These are phyloP conservation scores for Hyppa rectilinea DNA, from an alignment of 2,888 invertebrate species.

Conservation along the genomic window DNA sequence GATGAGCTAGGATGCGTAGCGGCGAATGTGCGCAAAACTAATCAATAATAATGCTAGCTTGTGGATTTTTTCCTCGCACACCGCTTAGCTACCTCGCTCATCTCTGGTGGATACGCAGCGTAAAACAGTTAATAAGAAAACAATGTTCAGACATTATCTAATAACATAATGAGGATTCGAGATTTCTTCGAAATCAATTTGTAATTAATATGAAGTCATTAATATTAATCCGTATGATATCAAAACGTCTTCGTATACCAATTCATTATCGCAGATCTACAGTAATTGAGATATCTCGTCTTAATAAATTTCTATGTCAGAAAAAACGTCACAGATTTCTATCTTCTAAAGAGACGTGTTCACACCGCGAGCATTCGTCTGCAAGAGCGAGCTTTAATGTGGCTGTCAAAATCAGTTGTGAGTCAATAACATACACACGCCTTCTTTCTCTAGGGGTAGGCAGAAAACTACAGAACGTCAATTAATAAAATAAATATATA, in stretches of 20 bases:
- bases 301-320: neutral
- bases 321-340: neutral
- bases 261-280: neutral
- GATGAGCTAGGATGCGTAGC: no score
- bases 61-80: no score
- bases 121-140: slow-evolving; percentile 7
- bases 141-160: neutral
- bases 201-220: slow-evolving; percentile 2
- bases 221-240: slow-evolving; percentile 12
- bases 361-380: neutral
- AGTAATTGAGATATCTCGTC: neutral
- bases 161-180: neutral
- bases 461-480: no score
- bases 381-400: neutral
- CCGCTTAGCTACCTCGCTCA: no score
- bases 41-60: no score
- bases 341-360: neutral
- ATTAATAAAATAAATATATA: no score
- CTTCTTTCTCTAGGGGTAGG: no score
- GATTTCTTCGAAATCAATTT: slow-evolving; percentile 3
- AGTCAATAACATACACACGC: no score
- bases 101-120: no score
- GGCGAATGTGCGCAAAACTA: no score
- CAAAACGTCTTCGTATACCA: neutral
- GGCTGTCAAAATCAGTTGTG: neutral